Base-by-base conservation (phyloP, 2,888 invertebrate species). In the Sphinx pinastri region DNA sequence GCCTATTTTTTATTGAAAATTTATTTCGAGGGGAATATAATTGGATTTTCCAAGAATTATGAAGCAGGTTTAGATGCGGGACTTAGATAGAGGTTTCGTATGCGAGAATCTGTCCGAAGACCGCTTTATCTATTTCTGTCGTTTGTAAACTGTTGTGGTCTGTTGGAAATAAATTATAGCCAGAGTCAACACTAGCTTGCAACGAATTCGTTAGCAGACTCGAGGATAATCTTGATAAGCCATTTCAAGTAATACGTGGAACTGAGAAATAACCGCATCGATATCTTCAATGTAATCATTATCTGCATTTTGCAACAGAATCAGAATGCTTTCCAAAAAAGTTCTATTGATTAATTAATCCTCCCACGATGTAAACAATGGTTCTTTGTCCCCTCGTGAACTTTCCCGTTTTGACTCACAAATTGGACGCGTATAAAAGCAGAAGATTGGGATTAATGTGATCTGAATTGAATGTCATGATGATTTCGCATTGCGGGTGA, bases 1-100 rank as follows among this genome's bases (percentile, higher is more conserved):
- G 1, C 38, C 38, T 59, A n/a, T 45, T 59, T 45, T 59, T 58
- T 58, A 58, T 58, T 59, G 38, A n/a, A n/a, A 59, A 38, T 45
- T 31, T 58, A 58, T 58, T 58, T 45, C 38, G 38, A 31, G 3
- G 14, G n/a, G n/a, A 45, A 31, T 3, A 45, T n/a, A n/a, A 10
- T 45, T 45, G 2, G 45, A 11, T 57, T 2, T 51, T 11, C 10
- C 13, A 8, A 51, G 51, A 51, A 12, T 51, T 12, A 12, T 51
- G 12, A 14, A 51, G 51, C 51, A 3, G 10, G 51, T 2, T 14
- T 51, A n/a, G n/a, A n/a, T n/a, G 51, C 0, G 12, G 1, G 25
- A 25, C 2, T 11, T 51, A 7, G 38, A 38, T 5, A 38, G 38
- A 0, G 38, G 38, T 38, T 2, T 8, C 38, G 6, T 0, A 7